A percentile compares a stretch with the other conserved stretches of the same genome.
Conservation (phyloP, 23 tunicate species). For the Ascidia mentula region DNA sequence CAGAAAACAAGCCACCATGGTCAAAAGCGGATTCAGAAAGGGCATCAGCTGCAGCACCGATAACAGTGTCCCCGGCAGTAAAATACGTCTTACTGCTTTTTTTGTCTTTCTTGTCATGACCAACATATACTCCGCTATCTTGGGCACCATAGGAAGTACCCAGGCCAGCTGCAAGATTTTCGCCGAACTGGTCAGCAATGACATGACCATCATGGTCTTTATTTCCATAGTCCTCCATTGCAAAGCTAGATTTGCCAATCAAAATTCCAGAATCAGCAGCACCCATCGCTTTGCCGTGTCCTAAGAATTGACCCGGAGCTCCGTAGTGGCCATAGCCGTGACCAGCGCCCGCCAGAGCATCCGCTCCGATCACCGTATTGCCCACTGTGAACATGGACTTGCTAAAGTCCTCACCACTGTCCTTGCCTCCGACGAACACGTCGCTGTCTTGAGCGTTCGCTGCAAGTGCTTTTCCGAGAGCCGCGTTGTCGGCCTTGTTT, state of each 20-base stretch:
- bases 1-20: constrained; percentile 1
- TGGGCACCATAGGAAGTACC: constrained; percentile 20
- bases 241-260: neutral
- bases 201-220: neutral
- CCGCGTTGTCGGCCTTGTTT: constrained; percentile 14
- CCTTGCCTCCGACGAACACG: constrained; percentile 15
- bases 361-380: constrained; percentile 4
- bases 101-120: constrained; percentile 34
- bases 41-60: constrained; percentile 30
- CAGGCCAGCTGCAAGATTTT: constrained; percentile 11
- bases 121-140: constrained; percentile 31
- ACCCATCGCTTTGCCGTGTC: constrained; percentile 17
- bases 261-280: constrained; percentile 16
- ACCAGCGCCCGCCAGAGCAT: constrained; percentile 14
- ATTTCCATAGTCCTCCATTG: neutral
- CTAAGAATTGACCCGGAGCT: constrained; percentile 20
- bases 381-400: constrained; percentile 11
- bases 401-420: constrained; percentile 7
- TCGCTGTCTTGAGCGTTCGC: neutral
- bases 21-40: neutral
- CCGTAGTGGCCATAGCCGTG: neutral
- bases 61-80: constrained; percentile 1
- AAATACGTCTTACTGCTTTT: constrained; percentile 25
- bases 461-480: constrained; percentile 21
- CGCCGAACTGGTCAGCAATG: neutral